Percentiles rank a stretch among this genome's conserved stretches.
Conservation (phyloP, 53 echinoderm and acorn worm genomes). For the Hippasteria phrygiana region DNA sequence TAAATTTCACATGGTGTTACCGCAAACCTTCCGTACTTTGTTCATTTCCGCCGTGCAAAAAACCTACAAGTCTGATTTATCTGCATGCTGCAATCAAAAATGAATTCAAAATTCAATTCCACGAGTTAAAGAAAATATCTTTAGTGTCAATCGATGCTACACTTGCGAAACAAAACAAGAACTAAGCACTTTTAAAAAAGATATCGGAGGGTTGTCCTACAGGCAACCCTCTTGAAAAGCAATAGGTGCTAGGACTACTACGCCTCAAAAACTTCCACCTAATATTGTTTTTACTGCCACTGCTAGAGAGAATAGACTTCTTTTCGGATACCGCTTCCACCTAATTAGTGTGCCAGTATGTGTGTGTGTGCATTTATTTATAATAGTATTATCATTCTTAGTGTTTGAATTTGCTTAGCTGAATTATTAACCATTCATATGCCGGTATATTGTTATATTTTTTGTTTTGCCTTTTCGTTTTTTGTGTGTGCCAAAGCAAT, state of each 20-base stretch:
- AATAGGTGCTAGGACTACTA: background rate
- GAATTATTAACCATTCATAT: conserved; percentile 49
- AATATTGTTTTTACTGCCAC: conserved; percentile 26
- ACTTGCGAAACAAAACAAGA: no score
- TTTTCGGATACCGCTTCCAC: conserved; percentile 41
- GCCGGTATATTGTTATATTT: conserved; percentile 45
- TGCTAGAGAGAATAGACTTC: background rate
- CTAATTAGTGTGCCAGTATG: conserved; percentile 45
- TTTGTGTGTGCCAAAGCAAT: conserved; percentile 66
- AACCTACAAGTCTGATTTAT: no score
- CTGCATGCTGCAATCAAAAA: no score
- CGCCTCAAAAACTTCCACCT: background rate
- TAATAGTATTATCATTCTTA: conserved; percentile 54
- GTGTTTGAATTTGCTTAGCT: conserved; percentile 49
- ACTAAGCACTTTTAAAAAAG: no score
- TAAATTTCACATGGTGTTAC: no score
- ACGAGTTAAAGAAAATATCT: no score
- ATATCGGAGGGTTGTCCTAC: no score
- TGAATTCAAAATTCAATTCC: no score
- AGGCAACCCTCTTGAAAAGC: background rate
- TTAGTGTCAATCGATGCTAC: no score
- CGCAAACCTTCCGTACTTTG: no score
- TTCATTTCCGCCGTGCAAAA: no score
- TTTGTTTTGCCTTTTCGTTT: conserved; percentile 50
- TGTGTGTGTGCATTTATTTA: conserved; percentile 67